Percentiles rank a stretch among this genome's conserved stretches.
phyloP scores from a whole-genome alignment of 1,140 invertebrate genomes.

The Papilio dardanus region DNA sequence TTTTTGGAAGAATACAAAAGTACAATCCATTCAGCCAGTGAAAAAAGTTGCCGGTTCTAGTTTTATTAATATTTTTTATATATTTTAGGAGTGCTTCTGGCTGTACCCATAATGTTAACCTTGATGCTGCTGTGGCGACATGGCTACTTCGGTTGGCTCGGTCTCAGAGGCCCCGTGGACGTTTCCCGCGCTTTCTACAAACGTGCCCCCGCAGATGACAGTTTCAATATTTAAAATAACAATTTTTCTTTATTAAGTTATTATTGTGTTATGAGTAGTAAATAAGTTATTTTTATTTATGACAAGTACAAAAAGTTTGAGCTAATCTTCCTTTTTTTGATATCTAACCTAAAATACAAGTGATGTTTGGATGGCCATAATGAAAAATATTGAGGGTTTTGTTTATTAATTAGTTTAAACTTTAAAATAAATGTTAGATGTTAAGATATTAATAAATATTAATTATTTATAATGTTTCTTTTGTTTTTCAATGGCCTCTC shows the following conservation, averaged over 20 bases:
- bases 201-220: slow-evolving; percentile 81
- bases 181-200: slow-evolving; percentile 88
- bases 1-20: neutral
- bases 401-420: too few relatives aligned
- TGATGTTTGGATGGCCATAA: neutral
- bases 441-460: too few relatives aligned
- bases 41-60: neutral
- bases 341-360: neutral
- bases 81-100: slow-evolving; percentile 83
- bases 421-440: too few relatives aligned
- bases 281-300: slow-evolving; percentile 3
- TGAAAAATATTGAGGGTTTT: neutral
- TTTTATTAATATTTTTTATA: neutral
- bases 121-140: slow-evolving; percentile 84
- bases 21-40: neutral
- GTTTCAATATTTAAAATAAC: slow-evolving; percentile 53
- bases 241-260: neutral
- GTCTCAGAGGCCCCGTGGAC: slow-evolving; percentile 80
- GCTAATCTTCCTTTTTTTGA: neutral
- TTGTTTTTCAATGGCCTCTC: too few relatives aligned
- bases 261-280: neutral
- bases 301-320: neutral
- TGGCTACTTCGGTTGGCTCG: slow-evolving; percentile 83
- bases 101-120: slow-evolving; percentile 85
- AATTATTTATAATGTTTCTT: too few relatives aligned